A percentile compares a stretch with the other conserved stretches of the same genome.
Evolutionary conservation across 2,797 vertebrate genomes (phyloP).

Genomic region (Oophaga sylvatica): DNA sequence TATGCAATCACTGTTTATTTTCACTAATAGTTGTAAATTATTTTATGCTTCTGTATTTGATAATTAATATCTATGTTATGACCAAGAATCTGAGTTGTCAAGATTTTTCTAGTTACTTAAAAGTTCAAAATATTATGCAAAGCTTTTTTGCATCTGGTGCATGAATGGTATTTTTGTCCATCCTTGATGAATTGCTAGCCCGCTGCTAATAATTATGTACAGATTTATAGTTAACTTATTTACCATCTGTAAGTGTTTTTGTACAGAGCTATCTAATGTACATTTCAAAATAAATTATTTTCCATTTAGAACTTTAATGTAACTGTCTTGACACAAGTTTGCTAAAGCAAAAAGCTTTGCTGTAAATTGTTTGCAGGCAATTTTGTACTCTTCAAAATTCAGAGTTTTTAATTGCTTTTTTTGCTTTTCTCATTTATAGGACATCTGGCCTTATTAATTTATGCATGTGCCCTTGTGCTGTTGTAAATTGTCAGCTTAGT

Average conservation of each 20-base stretch:
- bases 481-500: conserved; percentile 56
- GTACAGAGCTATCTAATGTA: neutral
- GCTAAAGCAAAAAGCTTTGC: conserved; percentile 11
- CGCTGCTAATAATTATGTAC: neutral
- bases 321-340: conserved; percentile 17
- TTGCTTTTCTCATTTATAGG: conserved; percentile 55
- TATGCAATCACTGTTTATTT: no score
- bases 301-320: conserved; percentile 26
- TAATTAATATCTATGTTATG: no score
- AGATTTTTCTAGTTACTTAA: neutral
- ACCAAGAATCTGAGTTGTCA: no score
- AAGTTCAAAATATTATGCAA: neutral
- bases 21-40: no score
- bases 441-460: conserved; percentile 59
- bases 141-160: neutral
- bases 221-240: conserved; percentile 22
- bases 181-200: neutral
- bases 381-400: conserved; percentile 30
- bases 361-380: conserved; percentile 35
- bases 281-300: conserved; percentile 21
- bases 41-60: no score
- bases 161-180: neutral
- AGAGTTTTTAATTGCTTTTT: conserved; percentile 23
- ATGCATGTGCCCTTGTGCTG: conserved; percentile 57
- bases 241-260: conserved; percentile 28